Evolutionary conservation across 2,888 invertebrate genomes (phyloP), one percentile per base, ranked within the genome.

Genomic region (Phortica magna): DNA sequence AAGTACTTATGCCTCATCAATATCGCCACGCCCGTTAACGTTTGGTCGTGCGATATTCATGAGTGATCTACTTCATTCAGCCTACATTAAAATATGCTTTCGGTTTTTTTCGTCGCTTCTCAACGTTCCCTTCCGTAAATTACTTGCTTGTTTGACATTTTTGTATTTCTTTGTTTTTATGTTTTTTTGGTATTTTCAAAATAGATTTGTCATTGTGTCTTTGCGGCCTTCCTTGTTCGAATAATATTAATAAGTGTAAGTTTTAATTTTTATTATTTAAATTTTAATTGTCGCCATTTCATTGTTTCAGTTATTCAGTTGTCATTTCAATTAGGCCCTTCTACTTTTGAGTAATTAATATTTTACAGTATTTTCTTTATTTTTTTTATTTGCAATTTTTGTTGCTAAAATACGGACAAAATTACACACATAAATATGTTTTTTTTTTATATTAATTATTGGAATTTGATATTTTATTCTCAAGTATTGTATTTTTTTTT

Each of bases 401-500:
- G 48, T 70, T 48, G 84, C 88, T 89, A 87, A 89, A 90, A 90
- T 90, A 90, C 91, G 91, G 90, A 90, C 90, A 91, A 89, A 89
- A 88, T 88, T 84, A 85, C 84, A 88, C 83, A 89, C 83, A 89
- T 83, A 84, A 67, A 79, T 79, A 82, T 80, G 74, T 80, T 77
- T 14, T 43, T 80, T 76, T 73, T 68, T 75, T 41, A 55, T 53
- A 73, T 48, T 39, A 67, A 19, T 76, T 68, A 55, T 68, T 76
- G 71, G 12, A 59, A 64, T 70, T 55, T 70, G 31, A 48, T 73
- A 61, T 43, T 73, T 73, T 72, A 73, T 75, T 77, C 55, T 77
- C 77, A 57, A 74, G 78, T 74, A 19, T 68, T 76, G 61, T 59
- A 59, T 59, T 75, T 77, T 76, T 73, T 73, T 74, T 77, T n/a